phyloP scores from a whole-genome alignment of 2,797 vertebrate species.

The Pseudocheirus occidentalis region DNA sequence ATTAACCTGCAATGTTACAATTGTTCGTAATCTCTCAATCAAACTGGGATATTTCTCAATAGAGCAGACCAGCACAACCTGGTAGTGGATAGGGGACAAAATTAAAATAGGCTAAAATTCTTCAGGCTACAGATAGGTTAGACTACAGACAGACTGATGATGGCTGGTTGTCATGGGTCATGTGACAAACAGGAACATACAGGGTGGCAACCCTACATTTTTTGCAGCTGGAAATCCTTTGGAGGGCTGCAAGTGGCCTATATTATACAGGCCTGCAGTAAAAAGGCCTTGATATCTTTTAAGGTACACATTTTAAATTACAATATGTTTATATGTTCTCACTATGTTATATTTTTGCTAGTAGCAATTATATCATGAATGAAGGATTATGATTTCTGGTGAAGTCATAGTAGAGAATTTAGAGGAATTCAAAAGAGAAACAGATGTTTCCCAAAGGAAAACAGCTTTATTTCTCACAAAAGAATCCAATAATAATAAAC shows the following conservation, averaged over 20 bases:
- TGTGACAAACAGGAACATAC: too few relatives aligned
- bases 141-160: too few relatives aligned
- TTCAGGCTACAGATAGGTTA: too few relatives aligned
- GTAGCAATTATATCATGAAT: slow-evolving; percentile 45
- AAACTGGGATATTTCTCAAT: slow-evolving; percentile 34
- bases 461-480: slow-evolving; percentile 24
- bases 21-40: slow-evolving; percentile 1
- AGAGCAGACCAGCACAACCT: too few relatives aligned
- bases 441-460: slow-evolving; percentile 26
- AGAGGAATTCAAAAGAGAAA: slow-evolving; percentile 60
- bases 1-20: slow-evolving; percentile 10
- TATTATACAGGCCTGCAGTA: too few relatives aligned
- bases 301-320: slow-evolving; percentile 31
- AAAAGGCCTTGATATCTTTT: slow-evolving; percentile 30
- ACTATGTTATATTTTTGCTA: neutral
- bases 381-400: slow-evolving; percentile 52
- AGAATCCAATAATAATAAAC: slow-evolving; percentile 7
- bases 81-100: too few relatives aligned
- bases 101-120: too few relatives aligned
- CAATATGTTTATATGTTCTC: slow-evolving; percentile 7
- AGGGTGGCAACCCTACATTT: too few relatives aligned
- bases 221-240: too few relatives aligned
- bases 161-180: too few relatives aligned
- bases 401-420: slow-evolving; percentile 48
- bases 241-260: too few relatives aligned